Conservation (phyloP, 2,888 invertebrate species). For the Brenthis ino region DNA sequence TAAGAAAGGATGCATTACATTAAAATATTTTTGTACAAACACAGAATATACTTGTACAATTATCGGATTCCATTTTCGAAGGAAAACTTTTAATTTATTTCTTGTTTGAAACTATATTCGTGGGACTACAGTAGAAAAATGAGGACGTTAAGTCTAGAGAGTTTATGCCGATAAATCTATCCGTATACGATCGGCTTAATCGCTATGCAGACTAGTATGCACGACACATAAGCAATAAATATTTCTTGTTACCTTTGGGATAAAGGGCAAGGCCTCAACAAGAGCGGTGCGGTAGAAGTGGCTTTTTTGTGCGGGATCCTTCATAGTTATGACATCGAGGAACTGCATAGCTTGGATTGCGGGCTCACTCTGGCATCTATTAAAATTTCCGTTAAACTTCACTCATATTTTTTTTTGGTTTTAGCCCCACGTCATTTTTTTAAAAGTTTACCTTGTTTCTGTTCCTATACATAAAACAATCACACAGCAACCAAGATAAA, state of each 20-base stretch:
- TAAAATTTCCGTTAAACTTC: conserved; percentile 13
- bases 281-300: conserved; percentile 95
- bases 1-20: too few species aligned
- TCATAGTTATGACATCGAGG: conserved; percentile 95
- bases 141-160: too few species aligned
- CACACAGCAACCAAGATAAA: too few species aligned
- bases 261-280: conserved; percentile 92
- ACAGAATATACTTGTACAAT: too few species aligned
- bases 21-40: too few species aligned
- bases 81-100: too few species aligned
- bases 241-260: conserved; percentile 79
- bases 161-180: too few species aligned
- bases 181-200: too few species aligned
- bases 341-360: conserved; percentile 96
- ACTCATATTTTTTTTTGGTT: not conserved
- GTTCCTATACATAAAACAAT: not conserved
- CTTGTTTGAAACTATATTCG: too few species aligned
- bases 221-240: not conserved
- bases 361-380: conserved; percentile 86
- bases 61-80: too few species aligned
- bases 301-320: conserved; percentile 93
- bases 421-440: not conserved
- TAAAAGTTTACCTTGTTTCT: not conserved
- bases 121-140: too few species aligned
- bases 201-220: not conserved